Evolutionary conservation across 1,140 invertebrate genomes (phyloP).

Genomic region (Rhyacophila brunnea): DNA sequence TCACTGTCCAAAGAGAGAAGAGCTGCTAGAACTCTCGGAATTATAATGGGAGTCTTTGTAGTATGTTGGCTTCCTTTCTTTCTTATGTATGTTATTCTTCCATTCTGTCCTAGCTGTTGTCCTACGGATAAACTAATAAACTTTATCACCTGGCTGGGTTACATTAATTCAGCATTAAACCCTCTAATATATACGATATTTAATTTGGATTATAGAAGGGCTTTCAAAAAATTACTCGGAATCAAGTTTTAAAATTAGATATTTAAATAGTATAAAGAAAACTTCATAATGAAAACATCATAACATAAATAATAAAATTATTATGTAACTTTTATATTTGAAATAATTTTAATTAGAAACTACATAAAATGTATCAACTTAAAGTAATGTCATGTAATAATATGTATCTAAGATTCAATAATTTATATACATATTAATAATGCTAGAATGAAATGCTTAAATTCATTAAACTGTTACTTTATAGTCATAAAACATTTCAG

Average conservation of each 20-base stretch:
- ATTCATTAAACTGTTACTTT: too few species aligned
- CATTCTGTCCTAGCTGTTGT: conserved; percentile 79
- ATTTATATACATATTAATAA: not conserved
- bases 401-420: not conserved
- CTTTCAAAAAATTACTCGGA: conserved; percentile 84
- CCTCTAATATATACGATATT: conserved; percentile 98
- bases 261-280: not conserved
- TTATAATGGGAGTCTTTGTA: conserved; percentile 94
- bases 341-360: conserved; percentile 1
- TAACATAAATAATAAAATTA: not conserved
- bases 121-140: conserved; percentile 78
- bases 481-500: too few species aligned
- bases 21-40: conserved; percentile 87
- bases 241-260: conserved; percentile 52
- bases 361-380: not conserved
- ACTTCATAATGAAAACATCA: not conserved
- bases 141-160: conserved; percentile 96
- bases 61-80: conserved; percentile 97
- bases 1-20: conserved; percentile 88
- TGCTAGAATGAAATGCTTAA: too few species aligned
- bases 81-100: conserved; percentile 89
- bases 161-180: conserved; percentile 96
- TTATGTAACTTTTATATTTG: not conserved
- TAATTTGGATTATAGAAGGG: conserved; percentile 92
- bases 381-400: not conserved